Conservation (phyloP, 53 echinoderm and acorn worm genomes). For the Paracentrotus lividus region DNA sequence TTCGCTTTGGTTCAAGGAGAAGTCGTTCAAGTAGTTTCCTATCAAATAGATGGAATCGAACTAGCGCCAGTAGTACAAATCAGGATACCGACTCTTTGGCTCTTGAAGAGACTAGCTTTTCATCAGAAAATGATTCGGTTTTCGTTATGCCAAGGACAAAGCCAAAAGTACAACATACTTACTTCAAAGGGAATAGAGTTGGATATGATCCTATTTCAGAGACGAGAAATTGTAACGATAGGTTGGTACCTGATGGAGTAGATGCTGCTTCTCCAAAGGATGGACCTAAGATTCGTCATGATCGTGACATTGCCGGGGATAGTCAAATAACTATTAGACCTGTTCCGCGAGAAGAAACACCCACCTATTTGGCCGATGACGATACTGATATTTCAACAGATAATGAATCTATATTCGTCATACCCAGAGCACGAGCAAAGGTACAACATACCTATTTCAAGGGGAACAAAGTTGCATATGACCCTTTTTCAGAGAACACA, state of each 20-base stretch:
- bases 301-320: neutral
- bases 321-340: too few relatives aligned
- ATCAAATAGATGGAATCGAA: neutral
- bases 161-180: neutral
- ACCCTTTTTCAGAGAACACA: neutral
- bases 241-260: neutral
- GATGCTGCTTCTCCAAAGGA: neutral
- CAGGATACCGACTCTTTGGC: neutral
- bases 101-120: neutral
- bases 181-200: neutral
- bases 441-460: slow-evolving; percentile 24
- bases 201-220: neutral
- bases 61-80: neutral
- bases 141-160: neutral
- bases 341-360: neutral
- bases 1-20: neutral
- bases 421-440: neutral
- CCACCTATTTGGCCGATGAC: neutral
- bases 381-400: neutral
- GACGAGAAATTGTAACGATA: neutral
- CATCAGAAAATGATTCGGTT: neutral
- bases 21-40: neutral
- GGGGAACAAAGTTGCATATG: neutral
- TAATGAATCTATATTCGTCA: neutral
- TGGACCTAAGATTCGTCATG: neutral